These are phyloP conservation scores for Pomacea maculata DNA, from an alignment of 1,140 invertebrate genomes.

Conservation along the genomic window DNA sequence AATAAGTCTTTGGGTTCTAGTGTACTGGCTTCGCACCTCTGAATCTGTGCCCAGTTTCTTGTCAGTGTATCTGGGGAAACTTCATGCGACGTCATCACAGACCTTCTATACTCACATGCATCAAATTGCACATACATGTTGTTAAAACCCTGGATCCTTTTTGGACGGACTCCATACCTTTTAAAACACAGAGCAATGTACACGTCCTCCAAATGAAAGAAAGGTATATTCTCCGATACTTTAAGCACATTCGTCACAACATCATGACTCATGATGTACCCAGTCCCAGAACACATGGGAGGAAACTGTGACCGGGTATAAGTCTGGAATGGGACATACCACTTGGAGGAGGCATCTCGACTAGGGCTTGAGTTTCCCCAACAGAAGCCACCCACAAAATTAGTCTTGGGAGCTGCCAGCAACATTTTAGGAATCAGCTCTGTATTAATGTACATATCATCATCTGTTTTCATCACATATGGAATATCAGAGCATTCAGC, in stretches of 20 bases:
- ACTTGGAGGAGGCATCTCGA: constrained; percentile 59
- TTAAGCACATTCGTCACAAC: constrained; percentile 52
- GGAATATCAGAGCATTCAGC: constrained; percentile 72
- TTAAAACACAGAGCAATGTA: constrained; percentile 56
- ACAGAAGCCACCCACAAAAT: constrained; percentile 34
- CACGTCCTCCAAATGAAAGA: constrained; percentile 63
- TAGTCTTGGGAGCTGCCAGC: constrained; percentile 18
- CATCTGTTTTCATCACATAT: constrained; percentile 88
- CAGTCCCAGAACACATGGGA: constrained; percentile 64
- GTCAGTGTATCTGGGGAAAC: constrained; percentile 15
- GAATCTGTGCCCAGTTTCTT: constrained; percentile 29
- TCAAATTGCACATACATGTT: constrained; percentile 31
- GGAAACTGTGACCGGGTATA: constrained; percentile 59
- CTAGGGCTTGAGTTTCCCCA: constrained; percentile 45
- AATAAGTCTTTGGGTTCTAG: constrained; percentile 24
- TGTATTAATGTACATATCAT: constrained; percentile 85
- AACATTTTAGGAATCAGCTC: constrained; percentile 60
- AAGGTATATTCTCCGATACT: constrained; percentile 46
- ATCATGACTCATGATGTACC: constrained; percentile 60
- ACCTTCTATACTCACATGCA: constrained; percentile 30
- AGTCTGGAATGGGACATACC: constrained; percentile 56
- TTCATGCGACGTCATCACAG: constrained; percentile 42
- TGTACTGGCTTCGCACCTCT: constrained; percentile 15
- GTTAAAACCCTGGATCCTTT: constrained; percentile 34
- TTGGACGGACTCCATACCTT: constrained; percentile 30